Evolutionary conservation across 1,140 invertebrate genomes (phyloP), one percentile per base, ranked within the genome.

Genomic region (Cydia amplana): DNA sequence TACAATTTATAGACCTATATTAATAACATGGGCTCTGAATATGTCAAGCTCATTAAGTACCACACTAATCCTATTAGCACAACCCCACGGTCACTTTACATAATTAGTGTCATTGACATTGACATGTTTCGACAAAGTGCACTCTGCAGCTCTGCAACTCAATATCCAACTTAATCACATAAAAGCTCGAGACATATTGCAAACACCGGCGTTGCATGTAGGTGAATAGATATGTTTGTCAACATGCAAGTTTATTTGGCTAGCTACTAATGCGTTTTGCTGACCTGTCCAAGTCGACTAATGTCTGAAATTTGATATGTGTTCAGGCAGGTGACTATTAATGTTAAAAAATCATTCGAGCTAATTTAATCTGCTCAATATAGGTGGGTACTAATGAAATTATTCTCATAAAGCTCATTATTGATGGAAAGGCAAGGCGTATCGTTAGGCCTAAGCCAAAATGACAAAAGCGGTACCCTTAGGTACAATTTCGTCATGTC

Each of bases 31-130:
- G 40, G 40, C 40, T 12, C 12, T 43, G 40, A 43, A 2, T 43
- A 14, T 12, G 40, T 43, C 40, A 43, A 43, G 10, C 7, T 12
- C 9, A 43, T 43, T 43, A 43, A 43, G 40, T 43, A 43, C 9
- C 40, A 43, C 40, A 36, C 16, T 70, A 70, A 70, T 70, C 32
- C 14, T 18, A 18, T 70, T 40, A 70, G n/a, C 28, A 36, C 32
- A 40, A 67, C 16, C 16, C 3, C 10, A 4, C 64, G 28, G 65
- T 40, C 65, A 70, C 65, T 40, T 70, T 36, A 32, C 65, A 40
- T 70, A 70, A 70, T 18, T 70, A 32, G 20, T 28, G 14, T 4
- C 1, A 28, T 28, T 28, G 2, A 28, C 1, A 70, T 70, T 70
- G 65, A 70, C 65, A 40, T 36, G 65, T 5, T 40, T n/a, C n/a